Conservation (phyloP, 2,797 vertebrate species). For the Rhinichthys osculus region DNA sequence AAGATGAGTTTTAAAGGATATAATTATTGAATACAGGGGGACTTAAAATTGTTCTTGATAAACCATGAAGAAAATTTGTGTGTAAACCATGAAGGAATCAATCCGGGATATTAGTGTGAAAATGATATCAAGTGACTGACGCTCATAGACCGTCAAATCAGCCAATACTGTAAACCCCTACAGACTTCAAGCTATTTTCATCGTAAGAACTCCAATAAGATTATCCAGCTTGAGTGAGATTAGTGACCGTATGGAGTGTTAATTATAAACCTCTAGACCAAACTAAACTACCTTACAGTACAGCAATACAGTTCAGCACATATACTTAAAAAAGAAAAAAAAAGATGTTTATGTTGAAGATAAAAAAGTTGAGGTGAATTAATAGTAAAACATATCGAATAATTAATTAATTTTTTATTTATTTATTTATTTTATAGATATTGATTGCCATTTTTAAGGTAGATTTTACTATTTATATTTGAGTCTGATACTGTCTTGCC, state of each 20-base stretch:
- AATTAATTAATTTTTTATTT: too few species aligned
- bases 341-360: not conserved
- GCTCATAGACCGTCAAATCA: not conserved
- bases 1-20: too few species aligned
- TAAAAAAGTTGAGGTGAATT: not conserved
- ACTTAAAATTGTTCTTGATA: not conserved
- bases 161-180: not conserved
- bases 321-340: not conserved
- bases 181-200: conserved; percentile 6
- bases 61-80: not conserved
- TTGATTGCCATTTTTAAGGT: too few species aligned
- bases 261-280: not conserved
- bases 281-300: not conserved
- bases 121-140: not conserved
- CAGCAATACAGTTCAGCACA: not conserved
- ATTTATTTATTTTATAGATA: too few species aligned
- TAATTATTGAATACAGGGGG: too few species aligned
- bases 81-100: not conserved
- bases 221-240: conserved; percentile 24
- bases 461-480: too few species aligned
- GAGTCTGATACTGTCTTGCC: too few species aligned
- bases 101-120: not conserved
- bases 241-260: not conserved
- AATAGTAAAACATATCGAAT: conserved; percentile 12
- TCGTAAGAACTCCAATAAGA: not conserved